Conservation (phyloP, 2,888 invertebrate genomes). For the Rambutsinella grinnellia region DNA sequence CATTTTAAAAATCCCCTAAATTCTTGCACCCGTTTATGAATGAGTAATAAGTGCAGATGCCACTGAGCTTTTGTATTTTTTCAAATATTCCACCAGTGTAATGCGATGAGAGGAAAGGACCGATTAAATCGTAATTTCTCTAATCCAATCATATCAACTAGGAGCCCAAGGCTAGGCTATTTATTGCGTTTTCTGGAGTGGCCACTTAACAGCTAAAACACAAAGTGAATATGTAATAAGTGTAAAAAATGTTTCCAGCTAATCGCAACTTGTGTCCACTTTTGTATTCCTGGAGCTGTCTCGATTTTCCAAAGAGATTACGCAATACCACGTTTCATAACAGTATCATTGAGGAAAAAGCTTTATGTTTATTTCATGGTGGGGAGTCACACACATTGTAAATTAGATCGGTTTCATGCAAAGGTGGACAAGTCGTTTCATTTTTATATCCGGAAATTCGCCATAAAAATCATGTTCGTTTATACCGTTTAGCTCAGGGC, state of each 20-base stretch:
- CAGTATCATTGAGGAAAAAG: too few species aligned
- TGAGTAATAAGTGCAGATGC: conserved; percentile 4
- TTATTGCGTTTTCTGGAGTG: background rate
- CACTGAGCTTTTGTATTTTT: too few species aligned
- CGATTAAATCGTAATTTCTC: conserved; percentile 21
- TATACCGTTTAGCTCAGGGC: conserved; percentile 22
- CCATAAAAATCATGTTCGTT: conserved; percentile 25
- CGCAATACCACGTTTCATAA: too few species aligned
- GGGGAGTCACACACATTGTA: conserved; percentile 51
- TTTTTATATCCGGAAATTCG: conserved; percentile 51
- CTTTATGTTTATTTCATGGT: conserved; percentile 57
- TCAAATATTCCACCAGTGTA: background rate
- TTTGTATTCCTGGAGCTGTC: too few species aligned
- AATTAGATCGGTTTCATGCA: conserved; percentile 30
- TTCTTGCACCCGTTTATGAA: conserved; percentile 3
- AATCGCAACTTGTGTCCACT: too few species aligned
- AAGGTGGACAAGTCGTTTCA: background rate
- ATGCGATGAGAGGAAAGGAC: conserved; percentile 30
- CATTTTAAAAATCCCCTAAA: background rate
- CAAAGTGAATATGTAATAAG: background rate
- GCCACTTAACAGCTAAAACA: background rate
- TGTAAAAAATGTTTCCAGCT: background rate
- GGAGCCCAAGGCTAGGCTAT: conserved; percentile 18
- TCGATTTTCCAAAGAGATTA: too few species aligned
- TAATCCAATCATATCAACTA: conserved; percentile 7